Conservation (phyloP, 2,888 invertebrate genomes). For the Drosophila paramelanica region DNA sequence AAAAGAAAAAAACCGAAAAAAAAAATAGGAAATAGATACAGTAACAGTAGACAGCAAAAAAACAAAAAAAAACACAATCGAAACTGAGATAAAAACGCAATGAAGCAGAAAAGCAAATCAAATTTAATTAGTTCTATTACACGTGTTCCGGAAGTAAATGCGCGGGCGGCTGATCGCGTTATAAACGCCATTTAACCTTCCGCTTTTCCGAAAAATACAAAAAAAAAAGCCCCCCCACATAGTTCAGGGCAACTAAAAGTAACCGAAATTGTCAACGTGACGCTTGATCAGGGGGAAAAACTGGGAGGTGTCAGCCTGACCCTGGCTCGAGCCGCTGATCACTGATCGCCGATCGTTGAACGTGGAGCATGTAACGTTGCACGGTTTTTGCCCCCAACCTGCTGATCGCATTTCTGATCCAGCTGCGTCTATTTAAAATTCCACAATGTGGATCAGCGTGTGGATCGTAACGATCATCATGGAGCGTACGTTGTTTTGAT, state of each 20-base stretch:
- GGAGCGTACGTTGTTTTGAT: constrained; percentile 27
- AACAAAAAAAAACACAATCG: not conserved
- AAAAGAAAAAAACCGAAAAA: constrained; percentile 8
- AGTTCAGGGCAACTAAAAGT: constrained; percentile 6
- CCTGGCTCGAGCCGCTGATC: constrained; percentile 38
- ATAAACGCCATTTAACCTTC: constrained; percentile 66
- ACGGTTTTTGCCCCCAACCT: constrained; percentile 5
- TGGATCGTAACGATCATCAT: constrained; percentile 17
- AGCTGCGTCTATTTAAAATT: constrained; percentile 25
- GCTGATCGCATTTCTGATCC: constrained; percentile 2
- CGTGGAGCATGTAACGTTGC: constrained; percentile 1
- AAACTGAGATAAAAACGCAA: constrained; percentile 19
- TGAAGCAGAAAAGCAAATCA: constrained; percentile 62
- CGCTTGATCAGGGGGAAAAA: not conserved
- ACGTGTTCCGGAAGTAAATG: constrained; percentile 72
- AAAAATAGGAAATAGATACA: constrained; percentile 8
- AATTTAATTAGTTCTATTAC: constrained; percentile 61
- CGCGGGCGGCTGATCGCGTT: constrained; percentile 41
- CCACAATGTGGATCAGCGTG: constrained; percentile 6
- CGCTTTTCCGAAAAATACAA: constrained; percentile 40
- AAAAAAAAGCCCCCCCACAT: constrained; percentile 1
- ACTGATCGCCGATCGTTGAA: constrained; percentile 15
- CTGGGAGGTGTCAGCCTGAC: constrained; percentile 24
- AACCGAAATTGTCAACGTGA: constrained; percentile 23
- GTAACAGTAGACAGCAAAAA: constrained; percentile 3